Evolutionary conservation across 2,797 vertebrate species (phyloP).

Genomic region (Siniperca scherzeri): DNA sequence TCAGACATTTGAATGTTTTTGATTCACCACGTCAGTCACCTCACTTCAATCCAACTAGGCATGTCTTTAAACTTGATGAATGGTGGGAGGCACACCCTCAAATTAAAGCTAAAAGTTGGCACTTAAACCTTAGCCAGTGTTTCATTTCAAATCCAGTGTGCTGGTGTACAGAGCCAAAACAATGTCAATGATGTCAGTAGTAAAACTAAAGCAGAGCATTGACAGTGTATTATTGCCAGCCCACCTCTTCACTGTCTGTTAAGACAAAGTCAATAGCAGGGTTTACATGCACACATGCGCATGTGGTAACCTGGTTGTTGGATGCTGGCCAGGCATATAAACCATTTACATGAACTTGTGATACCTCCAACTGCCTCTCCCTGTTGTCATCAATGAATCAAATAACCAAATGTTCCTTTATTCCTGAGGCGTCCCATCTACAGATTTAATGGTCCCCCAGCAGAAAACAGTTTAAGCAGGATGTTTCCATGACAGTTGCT

Average conservation of each 20-base stretch:
- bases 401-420: background rate
- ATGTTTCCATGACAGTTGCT: background rate
- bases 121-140: slow-evolving; percentile 36
- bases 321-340: slow-evolving; percentile 24
- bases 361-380: background rate
- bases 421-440: background rate
- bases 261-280: slow-evolving; percentile 37
- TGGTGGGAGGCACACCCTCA: slow-evolving; percentile 33
- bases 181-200: slow-evolving; percentile 22
- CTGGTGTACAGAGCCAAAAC: slow-evolving; percentile 12
- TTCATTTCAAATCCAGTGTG: slow-evolving; percentile 39
- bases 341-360: slow-evolving; percentile 3
- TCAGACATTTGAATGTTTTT: slow-evolving; percentile 23
- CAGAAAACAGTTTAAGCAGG: background rate
- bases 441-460: background rate
- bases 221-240: background rate
- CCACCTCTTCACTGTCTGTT: slow-evolving; percentile 12
- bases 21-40: slow-evolving; percentile 29
- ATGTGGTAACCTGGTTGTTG: slow-evolving; percentile 17
- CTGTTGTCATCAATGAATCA: slow-evolving; percentile 7
- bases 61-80: slow-evolving; percentile 12
- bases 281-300: slow-evolving; percentile 13
- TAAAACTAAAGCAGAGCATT: background rate
- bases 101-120: slow-evolving; percentile 45
- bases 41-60: slow-evolving; percentile 1